phyloP scores from a whole-genome alignment of 2,888 invertebrate genomes.

The Drosophila niveifrons region DNA sequence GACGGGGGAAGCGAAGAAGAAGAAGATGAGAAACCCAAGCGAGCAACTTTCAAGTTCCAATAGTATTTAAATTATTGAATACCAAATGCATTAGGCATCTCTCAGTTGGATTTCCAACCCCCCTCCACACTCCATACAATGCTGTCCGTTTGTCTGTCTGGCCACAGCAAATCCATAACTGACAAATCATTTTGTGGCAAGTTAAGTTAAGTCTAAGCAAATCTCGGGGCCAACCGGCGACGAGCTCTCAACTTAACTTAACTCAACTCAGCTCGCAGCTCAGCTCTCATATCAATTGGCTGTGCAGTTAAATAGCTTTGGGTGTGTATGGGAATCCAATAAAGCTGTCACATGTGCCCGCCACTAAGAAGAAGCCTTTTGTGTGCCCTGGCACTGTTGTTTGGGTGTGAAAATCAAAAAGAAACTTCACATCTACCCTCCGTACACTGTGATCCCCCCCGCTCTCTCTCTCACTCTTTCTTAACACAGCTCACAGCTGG shows the following conservation, averaged over 20 bases:
- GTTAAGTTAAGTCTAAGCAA: slow-evolving; percentile 57
- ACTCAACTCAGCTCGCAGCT: slow-evolving; percentile 18
- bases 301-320: slow-evolving; percentile 69
- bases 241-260: slow-evolving; percentile 3
- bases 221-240: slow-evolving; percentile 31
- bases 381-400: slow-evolving; percentile 59
- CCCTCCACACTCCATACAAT: background rate
- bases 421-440: slow-evolving; percentile 61
- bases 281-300: slow-evolving; percentile 53
- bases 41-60: slow-evolving; percentile 30
- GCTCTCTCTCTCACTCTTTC: background rate
- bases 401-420: slow-evolving; percentile 76
- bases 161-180: slow-evolving; percentile 58
- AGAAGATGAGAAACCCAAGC: slow-evolving; percentile 6
- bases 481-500: slow-evolving; percentile 34
- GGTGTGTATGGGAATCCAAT: slow-evolving; percentile 73
- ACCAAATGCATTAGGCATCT: slow-evolving; percentile 67
- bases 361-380: slow-evolving; percentile 63
- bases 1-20: slow-evolving; percentile 8
- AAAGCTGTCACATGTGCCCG: slow-evolving; percentile 76
- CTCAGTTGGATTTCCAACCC: slow-evolving; percentile 21
- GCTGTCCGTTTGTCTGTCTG: background rate
- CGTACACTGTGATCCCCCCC: background rate
- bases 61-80: slow-evolving; percentile 68
- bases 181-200: slow-evolving; percentile 73